Base-by-base conservation (phyloP, 2,888 invertebrate species). In the Cotesia congregata region DNA sequence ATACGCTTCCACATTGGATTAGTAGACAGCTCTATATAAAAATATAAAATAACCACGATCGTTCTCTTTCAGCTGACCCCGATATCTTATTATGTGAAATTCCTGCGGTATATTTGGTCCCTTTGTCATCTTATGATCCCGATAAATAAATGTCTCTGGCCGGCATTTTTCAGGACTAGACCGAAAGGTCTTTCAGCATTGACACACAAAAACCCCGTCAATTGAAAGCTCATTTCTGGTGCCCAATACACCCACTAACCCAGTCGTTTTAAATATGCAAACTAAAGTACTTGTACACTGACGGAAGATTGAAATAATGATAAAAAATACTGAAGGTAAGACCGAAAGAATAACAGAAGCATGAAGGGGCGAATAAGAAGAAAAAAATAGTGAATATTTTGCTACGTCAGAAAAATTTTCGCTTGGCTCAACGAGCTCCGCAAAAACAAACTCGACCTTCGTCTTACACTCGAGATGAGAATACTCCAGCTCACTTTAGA, bases 1-100 rank as follows among this genome's bases (percentile, higher is more conserved):
- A 73, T 64, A 74, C 78, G 71, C 59, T 71, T 40, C 62, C 40
- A 15, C 20, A 30, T 67, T 15, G 30, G 3, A 3, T 30, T 30
- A 30, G 30, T 30, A 30, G n/a, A n/a, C n/a, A n/a, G 30, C 30
- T 30, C 30, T 30, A 30, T 30, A 30, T 30, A 30, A 69, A 12
- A 12, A 50, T 40, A 12, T 6, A 50, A n/a, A 69, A 41, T 69
- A 50, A 50, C 7, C 9, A 7, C 50, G 12, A 50, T 50, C 50
- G 12, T 7, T 50, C 50, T 59, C 39, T 50, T 15, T 69, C 41
- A 40, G 50, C n/a, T n/a, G n/a, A n/a, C 20, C 15, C 61, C 12
- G 30, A n/a, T 41, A 61, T 72, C 17, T 41, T 50, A 50, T 40
- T 69, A 40, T 39, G 15, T 59, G 59, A 17, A n/a, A n/a, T 67